Conservation (phyloP, 2,888 invertebrate genomes). For the Spilosoma lubricipeda region DNA sequence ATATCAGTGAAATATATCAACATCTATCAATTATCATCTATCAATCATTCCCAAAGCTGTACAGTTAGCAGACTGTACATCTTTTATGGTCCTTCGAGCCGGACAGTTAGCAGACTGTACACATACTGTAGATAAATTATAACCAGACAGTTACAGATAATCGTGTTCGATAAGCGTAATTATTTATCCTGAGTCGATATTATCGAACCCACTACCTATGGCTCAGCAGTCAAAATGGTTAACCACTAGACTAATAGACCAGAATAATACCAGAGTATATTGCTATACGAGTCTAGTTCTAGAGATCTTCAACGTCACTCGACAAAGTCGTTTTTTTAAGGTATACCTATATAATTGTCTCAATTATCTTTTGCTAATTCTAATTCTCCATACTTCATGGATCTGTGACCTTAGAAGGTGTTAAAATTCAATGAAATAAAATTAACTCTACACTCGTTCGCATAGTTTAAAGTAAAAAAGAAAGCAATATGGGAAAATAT, state of each 20-base stretch:
- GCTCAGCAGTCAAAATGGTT: neutral
- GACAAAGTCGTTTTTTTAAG: neutral
- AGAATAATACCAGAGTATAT: no score
- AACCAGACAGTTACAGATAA: no score
- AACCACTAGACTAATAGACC: neutral
- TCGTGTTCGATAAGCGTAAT: no score
- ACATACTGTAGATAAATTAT: no score
- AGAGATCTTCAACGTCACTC: neutral
- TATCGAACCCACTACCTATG: no score
- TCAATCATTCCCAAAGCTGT: no score
- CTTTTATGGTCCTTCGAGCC: no score
- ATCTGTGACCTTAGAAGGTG: neutral
- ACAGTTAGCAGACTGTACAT: no score
- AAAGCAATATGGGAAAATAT: neutral
- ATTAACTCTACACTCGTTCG: neutral
- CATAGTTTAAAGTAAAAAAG: neutral
- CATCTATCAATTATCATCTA: no score
- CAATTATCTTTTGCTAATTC: neutral
- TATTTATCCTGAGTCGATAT: no score
- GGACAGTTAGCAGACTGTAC: no score
- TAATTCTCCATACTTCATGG: neutral
- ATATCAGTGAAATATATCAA: no score
- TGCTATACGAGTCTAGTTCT: neutral
- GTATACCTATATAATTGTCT: neutral
- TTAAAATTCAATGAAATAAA: neutral